phyloP scores from a whole-genome alignment of 2,113 vertebrate genomes.

The Grammomys dolichurus region DNA sequence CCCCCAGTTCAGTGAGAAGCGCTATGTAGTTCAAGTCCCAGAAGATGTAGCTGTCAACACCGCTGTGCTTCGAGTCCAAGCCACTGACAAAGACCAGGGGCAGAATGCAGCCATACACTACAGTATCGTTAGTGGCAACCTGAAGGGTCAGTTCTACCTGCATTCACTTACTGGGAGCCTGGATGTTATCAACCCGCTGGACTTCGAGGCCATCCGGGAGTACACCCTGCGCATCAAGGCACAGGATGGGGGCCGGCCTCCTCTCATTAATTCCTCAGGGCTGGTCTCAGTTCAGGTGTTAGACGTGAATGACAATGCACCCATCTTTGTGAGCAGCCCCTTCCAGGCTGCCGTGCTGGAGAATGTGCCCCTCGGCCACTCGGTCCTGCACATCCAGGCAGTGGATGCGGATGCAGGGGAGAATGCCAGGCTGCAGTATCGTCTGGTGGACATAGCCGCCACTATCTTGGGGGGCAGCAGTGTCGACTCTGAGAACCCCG shows the following conservation, averaged over 20 bases:
- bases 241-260: conserved; percentile 97
- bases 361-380: conserved; percentile 94
- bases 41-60: conserved; percentile 94
- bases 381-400: conserved; percentile 96
- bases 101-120: conserved; percentile 96
- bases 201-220: conserved; percentile 95
- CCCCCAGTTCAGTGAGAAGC: conserved; percentile 96
- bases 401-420: conserved; percentile 96
- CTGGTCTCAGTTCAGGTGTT: conserved; percentile 96
- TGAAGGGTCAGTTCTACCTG: conserved; percentile 97
- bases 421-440: conserved; percentile 94
- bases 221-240: conserved; percentile 96
- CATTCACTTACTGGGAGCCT: conserved; percentile 94
- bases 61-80: conserved; percentile 93
- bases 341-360: conserved; percentile 97
- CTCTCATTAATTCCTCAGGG: conserved; percentile 95
- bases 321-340: conserved; percentile 98
- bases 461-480: conserved; percentile 25
- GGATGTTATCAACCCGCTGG: conserved; percentile 95
- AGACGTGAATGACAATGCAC: conserved; percentile 97
- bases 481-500: not conserved
- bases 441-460: conserved; percentile 87
- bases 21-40: conserved; percentile 93
- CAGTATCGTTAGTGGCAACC: conserved; percentile 97
- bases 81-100: conserved; percentile 93